Evolutionary conservation across 2,113 vertebrate species (phyloP).

Genomic region (Brienomyrus longianalis): DNA sequence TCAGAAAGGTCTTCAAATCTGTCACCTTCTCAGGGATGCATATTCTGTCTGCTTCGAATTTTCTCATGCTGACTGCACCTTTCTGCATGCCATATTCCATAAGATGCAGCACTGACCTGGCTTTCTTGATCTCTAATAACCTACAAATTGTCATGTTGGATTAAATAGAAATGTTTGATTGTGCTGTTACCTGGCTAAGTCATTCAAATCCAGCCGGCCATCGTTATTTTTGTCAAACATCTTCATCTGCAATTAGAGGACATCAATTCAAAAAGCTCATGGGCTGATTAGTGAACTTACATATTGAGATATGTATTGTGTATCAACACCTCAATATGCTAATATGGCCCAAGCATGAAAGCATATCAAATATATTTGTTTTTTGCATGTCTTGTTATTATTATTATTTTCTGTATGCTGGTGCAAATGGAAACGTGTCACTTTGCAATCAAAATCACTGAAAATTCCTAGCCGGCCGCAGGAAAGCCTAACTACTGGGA

Average conservation of each 20-base stretch:
- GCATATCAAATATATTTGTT: background rate
- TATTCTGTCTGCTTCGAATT: background rate
- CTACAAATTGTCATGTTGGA: background rate
- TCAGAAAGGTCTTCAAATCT: background rate
- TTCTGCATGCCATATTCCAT: background rate
- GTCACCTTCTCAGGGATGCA: background rate
- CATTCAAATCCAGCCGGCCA: slow-evolving; percentile 80
- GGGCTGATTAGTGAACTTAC: background rate
- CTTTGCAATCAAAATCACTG: background rate
- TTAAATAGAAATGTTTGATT: background rate
- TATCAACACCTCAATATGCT: background rate
- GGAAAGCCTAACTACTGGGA: background rate
- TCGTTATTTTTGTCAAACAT: slow-evolving; percentile 86
- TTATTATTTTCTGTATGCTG: background rate
- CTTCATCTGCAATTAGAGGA: slow-evolving; percentile 73
- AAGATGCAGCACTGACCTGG: background rate
- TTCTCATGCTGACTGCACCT: background rate
- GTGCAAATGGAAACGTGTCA: background rate
- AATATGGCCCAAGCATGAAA: background rate
- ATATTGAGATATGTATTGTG: background rate
- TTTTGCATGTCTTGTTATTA: background rate
- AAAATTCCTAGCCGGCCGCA: background rate
- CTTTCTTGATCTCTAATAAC: background rate
- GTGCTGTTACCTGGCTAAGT: slow-evolving; percentile 75
- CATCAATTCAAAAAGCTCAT: background rate